Evolutionary conservation across 2,888 invertebrate genomes (phyloP).

Genomic region (Homarus gammarus): DNA sequence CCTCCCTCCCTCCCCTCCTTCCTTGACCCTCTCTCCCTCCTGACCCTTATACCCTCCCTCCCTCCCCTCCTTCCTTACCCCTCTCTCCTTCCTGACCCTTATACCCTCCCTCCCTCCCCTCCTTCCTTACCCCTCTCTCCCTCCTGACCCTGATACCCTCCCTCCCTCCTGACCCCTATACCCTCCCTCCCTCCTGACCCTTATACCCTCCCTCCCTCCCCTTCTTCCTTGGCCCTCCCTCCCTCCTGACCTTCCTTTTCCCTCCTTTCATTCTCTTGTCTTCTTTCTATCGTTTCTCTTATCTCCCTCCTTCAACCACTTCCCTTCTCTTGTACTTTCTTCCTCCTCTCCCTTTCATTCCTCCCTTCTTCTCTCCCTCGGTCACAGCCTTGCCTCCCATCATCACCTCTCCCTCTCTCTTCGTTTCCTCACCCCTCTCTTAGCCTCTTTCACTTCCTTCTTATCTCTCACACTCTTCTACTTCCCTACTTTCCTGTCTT

Average conservation of each 20-base stretch:
- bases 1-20: not conserved
- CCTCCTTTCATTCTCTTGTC: not conserved
- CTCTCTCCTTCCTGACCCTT: no score
- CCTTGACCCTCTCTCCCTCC: not conserved
- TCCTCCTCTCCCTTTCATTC: not conserved
- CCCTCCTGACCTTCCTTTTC: not conserved
- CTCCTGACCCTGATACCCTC: no score
- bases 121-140: no score
- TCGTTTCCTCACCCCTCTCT: not conserved
- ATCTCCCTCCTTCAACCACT: not conserved
- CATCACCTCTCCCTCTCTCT: not conserved
- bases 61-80: not conserved
- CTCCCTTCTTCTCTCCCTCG: not conserved
- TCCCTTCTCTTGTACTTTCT: no score
- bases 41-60: not conserved
- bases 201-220: no score
- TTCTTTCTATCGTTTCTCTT: not conserved
- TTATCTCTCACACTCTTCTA: not conserved
- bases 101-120: no score
- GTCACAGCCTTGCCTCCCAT: not conserved
- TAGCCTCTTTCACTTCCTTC: not conserved
- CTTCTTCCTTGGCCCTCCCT: not conserved
- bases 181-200: no score
- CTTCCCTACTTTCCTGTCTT: not conserved
- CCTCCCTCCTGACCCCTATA: no score